Evolutionary conservation across 2,113 vertebrate species (phyloP).

Genomic region (Raja brachyura): DNA sequence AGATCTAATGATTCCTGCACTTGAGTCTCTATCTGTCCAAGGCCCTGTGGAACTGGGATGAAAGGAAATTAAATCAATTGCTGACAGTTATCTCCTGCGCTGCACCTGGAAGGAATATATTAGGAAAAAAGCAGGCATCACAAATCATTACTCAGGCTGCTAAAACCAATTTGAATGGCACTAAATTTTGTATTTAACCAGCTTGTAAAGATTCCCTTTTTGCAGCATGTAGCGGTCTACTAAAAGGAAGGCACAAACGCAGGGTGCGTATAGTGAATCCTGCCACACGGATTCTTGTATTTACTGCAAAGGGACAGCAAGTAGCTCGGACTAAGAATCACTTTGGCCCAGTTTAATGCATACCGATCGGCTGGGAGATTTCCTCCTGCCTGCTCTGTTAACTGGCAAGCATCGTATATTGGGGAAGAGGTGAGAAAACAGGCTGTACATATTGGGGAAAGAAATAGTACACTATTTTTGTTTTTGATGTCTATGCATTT

Average conservation of each 20-base stretch:
- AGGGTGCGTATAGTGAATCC: background rate
- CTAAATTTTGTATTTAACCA: slow-evolving; percentile 6
- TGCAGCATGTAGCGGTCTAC: background rate
- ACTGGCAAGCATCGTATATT: background rate
- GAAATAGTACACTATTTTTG: background rate
- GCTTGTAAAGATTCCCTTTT: background rate
- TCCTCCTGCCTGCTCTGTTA: background rate
- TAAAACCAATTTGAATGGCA: slow-evolving; percentile 49
- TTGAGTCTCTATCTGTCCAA: slow-evolving; percentile 59
- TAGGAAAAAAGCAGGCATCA: slow-evolving; percentile 61
- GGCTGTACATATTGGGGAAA: background rate
- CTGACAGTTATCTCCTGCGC: slow-evolving; percentile 63
- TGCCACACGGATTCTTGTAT: too few species aligned
- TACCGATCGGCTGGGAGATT: background rate
- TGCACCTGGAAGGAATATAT: slow-evolving; percentile 64
- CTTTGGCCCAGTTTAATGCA: background rate
- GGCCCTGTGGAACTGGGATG: slow-evolving; percentile 55
- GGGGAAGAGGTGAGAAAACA: background rate
- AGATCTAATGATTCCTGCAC: slow-evolving; percentile 55
- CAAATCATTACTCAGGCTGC: slow-evolving; percentile 77
- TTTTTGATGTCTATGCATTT: background rate
- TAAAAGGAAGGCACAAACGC: background rate
- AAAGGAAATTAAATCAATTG: slow-evolving; percentile 79
- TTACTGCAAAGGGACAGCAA: background rate
- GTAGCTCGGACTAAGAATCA: background rate